phyloP scores from a whole-genome alignment of 2,113 vertebrate species.

The Ageneiosus marmoratus region DNA sequence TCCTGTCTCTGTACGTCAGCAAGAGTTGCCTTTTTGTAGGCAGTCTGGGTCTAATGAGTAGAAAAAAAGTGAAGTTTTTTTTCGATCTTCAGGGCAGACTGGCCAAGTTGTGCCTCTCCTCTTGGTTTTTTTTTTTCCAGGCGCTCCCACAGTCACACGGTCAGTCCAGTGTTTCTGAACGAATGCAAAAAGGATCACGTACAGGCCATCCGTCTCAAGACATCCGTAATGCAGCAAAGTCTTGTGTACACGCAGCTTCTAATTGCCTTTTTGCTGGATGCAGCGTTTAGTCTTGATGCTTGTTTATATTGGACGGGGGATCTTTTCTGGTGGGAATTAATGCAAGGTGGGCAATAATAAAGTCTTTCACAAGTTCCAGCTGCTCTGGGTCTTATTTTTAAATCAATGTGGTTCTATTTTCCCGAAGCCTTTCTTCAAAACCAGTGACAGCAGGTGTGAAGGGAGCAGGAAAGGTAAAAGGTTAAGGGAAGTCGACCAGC shows the following conservation, averaged over 20 bases:
- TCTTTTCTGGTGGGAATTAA: neutral
- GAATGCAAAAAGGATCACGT: slow-evolving; percentile 2
- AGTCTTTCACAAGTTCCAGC: neutral
- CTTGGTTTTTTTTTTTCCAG: neutral
- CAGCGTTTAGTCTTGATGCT: slow-evolving; percentile 43
- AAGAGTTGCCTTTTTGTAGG: slow-evolving; percentile 13
- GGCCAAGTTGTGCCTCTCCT: slow-evolving; percentile 18
- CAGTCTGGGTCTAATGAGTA: slow-evolving; percentile 10
- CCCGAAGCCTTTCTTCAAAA: slow-evolving; percentile 58
- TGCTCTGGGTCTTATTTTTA: slow-evolving; percentile 5
- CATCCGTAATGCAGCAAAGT: slow-evolving; percentile 64
- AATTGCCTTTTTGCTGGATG: slow-evolving; percentile 47
- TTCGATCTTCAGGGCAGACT: slow-evolving; percentile 51
- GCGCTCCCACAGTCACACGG: slow-evolving; percentile 58
- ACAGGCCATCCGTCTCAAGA: slow-evolving; percentile 53
- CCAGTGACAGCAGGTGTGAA: slow-evolving; percentile 62
- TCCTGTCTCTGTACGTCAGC: slow-evolving; percentile 43
- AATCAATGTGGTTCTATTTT: neutral
- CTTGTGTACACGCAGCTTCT: slow-evolving; percentile 62
- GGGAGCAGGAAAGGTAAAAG: slow-evolving; percentile 40
- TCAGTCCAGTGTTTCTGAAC: slow-evolving; percentile 71
- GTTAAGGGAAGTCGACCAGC: slow-evolving; percentile 55
- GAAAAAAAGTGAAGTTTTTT: slow-evolving; percentile 53
- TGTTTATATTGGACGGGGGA: neutral
- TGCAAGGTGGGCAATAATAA: slow-evolving; percentile 40